These are phyloP conservation scores for Himalopsyche tibetana DNA, from an alignment of 2,888 invertebrate species.

Conservation along the genomic window DNA sequence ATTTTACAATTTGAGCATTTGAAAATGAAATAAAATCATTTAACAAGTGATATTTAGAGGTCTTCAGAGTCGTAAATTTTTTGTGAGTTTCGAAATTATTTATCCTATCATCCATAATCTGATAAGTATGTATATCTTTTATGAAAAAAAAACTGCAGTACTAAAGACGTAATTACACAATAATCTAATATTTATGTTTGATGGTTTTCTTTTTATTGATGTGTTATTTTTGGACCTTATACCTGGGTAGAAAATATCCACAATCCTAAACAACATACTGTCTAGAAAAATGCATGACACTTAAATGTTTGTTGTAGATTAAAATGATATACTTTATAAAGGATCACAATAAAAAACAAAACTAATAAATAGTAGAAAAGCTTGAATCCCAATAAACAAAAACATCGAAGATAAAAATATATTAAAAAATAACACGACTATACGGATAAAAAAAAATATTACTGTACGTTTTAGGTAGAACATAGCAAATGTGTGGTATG, in stretches of 20 bases:
- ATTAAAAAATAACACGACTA: neutral
- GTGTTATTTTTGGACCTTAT: neutral
- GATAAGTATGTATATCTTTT: no score
- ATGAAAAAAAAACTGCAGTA: no score
- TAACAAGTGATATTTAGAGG: no score
- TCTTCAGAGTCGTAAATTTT: no score
- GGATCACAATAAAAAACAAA: neutral
- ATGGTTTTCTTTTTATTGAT: constrained; percentile 37
- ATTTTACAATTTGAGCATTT: no score
- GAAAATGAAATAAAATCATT: no score
- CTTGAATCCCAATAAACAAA: constrained; percentile 17
- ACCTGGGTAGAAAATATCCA: constrained; percentile 29
- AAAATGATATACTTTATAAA: neutral
- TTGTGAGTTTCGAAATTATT: no score
- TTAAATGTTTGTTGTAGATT: constrained; percentile 39
- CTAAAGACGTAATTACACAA: neutral
- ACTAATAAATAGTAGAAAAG: neutral
- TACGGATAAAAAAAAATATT: neutral
- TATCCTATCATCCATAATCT: no score
- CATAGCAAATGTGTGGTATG: constrained; percentile 14
- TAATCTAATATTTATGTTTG: constrained; percentile 28
- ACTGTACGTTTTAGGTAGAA: constrained; percentile 1
- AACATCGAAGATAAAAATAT: neutral
- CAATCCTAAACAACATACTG: constrained; percentile 1
- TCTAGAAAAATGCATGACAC: constrained; percentile 22